These are phyloP conservation scores for Lamproptera curius DNA, from an alignment of 2,888 invertebrate genomes.

Conservation along the genomic window DNA sequence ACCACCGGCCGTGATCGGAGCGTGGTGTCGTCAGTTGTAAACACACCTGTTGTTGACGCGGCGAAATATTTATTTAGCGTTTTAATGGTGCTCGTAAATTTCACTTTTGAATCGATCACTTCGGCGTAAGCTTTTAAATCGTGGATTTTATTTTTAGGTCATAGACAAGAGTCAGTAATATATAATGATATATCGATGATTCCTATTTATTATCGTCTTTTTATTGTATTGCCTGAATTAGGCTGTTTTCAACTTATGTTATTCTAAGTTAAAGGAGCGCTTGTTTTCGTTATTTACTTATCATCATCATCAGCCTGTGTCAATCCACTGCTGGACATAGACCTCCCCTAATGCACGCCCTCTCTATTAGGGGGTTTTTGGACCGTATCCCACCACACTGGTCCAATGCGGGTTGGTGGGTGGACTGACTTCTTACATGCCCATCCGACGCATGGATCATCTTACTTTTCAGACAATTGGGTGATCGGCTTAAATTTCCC, in stretches of 20 bases:
- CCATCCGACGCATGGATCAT: no score
- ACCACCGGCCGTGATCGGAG: neutral
- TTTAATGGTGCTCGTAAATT: constrained; percentile 8
- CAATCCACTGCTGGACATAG: no score
- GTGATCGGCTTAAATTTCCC: no score
- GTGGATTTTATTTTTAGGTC: neutral
- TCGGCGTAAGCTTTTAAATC: neutral
- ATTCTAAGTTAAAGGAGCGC: neutral
- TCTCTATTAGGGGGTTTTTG: no score
- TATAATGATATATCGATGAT: neutral
- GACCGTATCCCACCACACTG: no score
- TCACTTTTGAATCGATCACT: neutral
- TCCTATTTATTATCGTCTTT: neutral
- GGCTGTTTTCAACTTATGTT: neutral
- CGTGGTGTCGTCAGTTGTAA: neutral
- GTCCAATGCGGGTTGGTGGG: no score
- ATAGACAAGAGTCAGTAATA: neutral
- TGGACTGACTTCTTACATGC: no score
- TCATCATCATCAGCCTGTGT: no score
- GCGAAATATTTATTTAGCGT: constrained; percentile 14
- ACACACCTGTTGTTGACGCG: constrained; percentile 18
- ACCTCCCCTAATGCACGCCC: no score
- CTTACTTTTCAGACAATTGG: no score
- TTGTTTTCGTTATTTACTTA: neutral
- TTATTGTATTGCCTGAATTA: neutral